Evolutionary conservation across 2,888 invertebrate genomes (phyloP), one percentile per base, ranked within the genome.

Genomic region (Sesamia inferens): DNA sequence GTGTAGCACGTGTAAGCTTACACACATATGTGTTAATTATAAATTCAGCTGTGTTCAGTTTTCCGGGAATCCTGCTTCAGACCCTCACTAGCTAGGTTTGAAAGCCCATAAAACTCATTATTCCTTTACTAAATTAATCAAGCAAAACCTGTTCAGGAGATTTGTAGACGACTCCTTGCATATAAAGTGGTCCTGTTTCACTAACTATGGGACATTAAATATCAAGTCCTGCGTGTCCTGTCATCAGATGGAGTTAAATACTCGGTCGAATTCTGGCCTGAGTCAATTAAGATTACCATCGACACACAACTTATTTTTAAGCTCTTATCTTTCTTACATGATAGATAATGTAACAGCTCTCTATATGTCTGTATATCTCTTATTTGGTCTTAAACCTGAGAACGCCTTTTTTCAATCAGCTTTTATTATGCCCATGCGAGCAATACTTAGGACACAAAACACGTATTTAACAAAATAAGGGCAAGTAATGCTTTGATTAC

Each of bases 401-500:
- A 44, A 44, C 6, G 2, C 3, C 2, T 19, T 24, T 64, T 64
- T 19, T 39, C 31, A 14, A 14, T n/a, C 16, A 65, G 16, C 8
- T 67, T 19, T 58, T 24, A 44, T 2, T 44, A 14, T 44, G 14
- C 24, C 44, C 14, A 47, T 5, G 42, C 51, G 11, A 44, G 24
- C 13, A 19, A 22, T 19, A 16, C n/a, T 1, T 39, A 10, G 31
- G 44, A n/a, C 54, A 44, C 5, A 31, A 55, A 0, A 24, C 16
- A 66, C 2, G 14, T 2, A 31, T 24, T 44, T n/a, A 31, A 22
- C 11, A 24, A 44, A 74, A 44, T 39, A 54, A 54, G 13, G 51
- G 0, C 48, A 59, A 31, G 19, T 48, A 31, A 54, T 47, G 7
- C 22, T 63, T 58, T 19, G 44, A 68, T 76, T 61, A 67, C 31